These are phyloP conservation scores for Myotis planiceps DNA, from an alignment of 2,797 vertebrate genomes.

Conservation along the genomic window DNA sequence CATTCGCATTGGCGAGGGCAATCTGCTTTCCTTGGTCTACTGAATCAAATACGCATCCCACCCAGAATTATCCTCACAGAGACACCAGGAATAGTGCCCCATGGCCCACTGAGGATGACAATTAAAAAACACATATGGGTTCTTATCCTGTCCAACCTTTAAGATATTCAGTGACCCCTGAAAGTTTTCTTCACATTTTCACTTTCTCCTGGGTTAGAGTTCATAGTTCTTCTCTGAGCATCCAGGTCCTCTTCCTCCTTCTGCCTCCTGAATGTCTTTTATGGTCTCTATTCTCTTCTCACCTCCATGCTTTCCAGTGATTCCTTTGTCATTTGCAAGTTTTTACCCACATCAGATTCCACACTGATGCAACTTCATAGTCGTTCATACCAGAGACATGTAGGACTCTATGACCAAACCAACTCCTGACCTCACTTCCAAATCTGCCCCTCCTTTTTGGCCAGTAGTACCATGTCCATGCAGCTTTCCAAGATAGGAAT, in stretches of 20 bases:
- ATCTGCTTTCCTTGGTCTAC: not conserved
- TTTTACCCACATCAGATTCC: too few relatives aligned
- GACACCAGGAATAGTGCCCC: not conserved
- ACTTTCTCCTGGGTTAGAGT: not conserved
- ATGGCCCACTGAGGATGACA: not conserved
- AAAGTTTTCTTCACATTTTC: not conserved
- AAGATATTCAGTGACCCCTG: not conserved
- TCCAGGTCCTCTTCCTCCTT: rapidly evolving
- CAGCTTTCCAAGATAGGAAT: not conserved
- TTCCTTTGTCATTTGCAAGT: not conserved
- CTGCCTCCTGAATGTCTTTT: rapidly evolving
- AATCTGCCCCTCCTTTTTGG: not conserved
- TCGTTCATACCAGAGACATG: not conserved
- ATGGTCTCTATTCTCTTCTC: not conserved
- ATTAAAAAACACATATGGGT: not conserved
- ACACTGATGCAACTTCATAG: rapidly evolving
- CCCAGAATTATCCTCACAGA: not conserved
- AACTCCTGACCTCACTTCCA: not conserved
- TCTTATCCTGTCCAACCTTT: not conserved
- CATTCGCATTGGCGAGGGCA: not conserved
- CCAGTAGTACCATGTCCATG: not conserved
- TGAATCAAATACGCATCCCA: not conserved
- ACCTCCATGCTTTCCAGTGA: not conserved
- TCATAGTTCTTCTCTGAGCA: not conserved
- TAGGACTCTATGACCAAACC: not conserved